Conservation (phyloP, 2,888 invertebrate genomes). For the Globia sparganii region DNA sequence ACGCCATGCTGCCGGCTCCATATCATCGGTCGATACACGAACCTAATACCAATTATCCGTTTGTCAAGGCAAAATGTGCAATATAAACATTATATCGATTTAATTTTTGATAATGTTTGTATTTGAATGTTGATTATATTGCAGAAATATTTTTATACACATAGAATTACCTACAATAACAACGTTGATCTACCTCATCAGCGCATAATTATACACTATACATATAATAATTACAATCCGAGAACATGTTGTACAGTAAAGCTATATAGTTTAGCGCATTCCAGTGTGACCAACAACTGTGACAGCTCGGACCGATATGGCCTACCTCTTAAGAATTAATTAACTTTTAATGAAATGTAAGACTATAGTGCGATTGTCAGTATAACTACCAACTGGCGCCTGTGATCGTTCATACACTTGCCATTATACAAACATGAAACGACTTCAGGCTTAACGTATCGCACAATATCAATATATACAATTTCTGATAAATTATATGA, state of each 20-base stretch:
- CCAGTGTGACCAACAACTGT: conserved; percentile 66
- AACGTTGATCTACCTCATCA: conserved; percentile 88
- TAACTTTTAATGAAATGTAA: conserved; percentile 55
- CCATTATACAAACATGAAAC: conserved; percentile 53
- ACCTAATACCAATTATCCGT: conserved; percentile 73
- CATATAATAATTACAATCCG: conserved; percentile 48
- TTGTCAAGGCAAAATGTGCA: conserved; percentile 80
- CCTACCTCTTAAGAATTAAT: conserved; percentile 76
- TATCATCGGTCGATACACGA: conserved; percentile 76
- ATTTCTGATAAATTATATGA: conserved; percentile 71
- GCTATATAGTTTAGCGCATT: conserved; percentile 63
- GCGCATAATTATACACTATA: conserved; percentile 72
- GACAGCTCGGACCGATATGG: conserved; percentile 76
- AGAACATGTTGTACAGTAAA: conserved; percentile 65
- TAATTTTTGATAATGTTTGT: conserved; percentile 89
- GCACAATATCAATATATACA: conserved; percentile 58
- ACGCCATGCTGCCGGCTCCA: conserved; percentile 66
- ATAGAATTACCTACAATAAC: conserved; percentile 81
- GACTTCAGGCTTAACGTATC: conserved; percentile 32
- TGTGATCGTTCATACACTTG: conserved; percentile 60
- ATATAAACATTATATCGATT: conserved; percentile 85
- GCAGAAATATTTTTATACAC: conserved; percentile 90
- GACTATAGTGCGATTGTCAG: conserved; percentile 44
- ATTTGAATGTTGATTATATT: conserved; percentile 90
- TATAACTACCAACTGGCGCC: conserved; percentile 38